A percentile compares a stretch with the other conserved stretches of the same genome.
phyloP scores from a whole-genome alignment of 2,797 vertebrate species.

The Argyrosomus regius region DNA sequence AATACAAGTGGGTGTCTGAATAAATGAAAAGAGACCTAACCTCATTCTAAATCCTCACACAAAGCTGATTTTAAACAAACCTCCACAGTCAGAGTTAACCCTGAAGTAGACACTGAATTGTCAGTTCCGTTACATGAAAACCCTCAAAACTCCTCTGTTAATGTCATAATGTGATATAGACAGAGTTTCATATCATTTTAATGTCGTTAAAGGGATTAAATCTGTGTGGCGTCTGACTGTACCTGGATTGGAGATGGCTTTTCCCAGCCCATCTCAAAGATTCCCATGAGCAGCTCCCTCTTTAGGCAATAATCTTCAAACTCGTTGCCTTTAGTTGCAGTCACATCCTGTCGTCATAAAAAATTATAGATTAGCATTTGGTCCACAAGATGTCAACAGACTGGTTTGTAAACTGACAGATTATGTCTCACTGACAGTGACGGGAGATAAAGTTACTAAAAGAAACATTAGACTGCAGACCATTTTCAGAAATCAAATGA shows the following conservation, averaged over 20 bases:
- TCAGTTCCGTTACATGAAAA: too few relatives aligned
- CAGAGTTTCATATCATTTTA: too few relatives aligned
- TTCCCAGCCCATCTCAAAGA: conserved; percentile 99
- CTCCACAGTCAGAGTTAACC: too few relatives aligned
- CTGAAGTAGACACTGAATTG: too few relatives aligned
- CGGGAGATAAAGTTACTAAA: not conserved
- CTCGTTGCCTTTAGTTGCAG: conserved; percentile 99
- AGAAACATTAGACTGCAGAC: too few relatives aligned
- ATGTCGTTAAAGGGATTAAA: not conserved
- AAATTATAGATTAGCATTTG: not conserved
- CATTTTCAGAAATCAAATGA: not conserved
- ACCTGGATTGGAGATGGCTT: conserved; percentile 99
- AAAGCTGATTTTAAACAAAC: too few relatives aligned
- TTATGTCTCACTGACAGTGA: not conserved
- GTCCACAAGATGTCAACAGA: not conserved
- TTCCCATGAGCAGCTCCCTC: conserved; percentile 99
- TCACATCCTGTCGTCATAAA: conserved; percentile 92
- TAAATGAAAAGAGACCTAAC: too few relatives aligned
- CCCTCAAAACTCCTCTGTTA: too few relatives aligned
- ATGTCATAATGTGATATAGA: too few relatives aligned
- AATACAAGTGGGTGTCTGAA: too few relatives aligned
- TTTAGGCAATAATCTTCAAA: conserved; percentile 99
- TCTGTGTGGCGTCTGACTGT: conserved; percentile 21
- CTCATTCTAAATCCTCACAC: too few relatives aligned
- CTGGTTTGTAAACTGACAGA: not conserved